A percentile compares a stretch with the other conserved stretches of the same genome.
Conservation (phyloP, 1,140 invertebrate species). For the Rhyacophila brunnea region DNA sequence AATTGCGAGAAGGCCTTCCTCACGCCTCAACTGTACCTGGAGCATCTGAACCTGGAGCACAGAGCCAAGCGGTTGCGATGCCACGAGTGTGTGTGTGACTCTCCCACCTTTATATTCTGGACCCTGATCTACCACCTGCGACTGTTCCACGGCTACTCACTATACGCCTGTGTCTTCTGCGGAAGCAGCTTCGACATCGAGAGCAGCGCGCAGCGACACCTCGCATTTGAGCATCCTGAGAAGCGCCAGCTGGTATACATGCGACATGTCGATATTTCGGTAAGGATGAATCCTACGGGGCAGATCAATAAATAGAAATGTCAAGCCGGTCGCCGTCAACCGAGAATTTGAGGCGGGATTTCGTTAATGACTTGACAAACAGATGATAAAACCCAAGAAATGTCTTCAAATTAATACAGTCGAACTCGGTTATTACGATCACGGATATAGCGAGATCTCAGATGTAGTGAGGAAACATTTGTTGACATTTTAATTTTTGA, state of each 20-base stretch:
- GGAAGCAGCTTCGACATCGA: slow-evolving; percentile 45
- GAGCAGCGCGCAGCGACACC: slow-evolving; percentile 59
- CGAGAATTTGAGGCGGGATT: too few relatives aligned
- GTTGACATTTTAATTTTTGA: too few relatives aligned
- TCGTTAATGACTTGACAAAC: too few relatives aligned
- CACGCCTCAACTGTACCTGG: background rate
- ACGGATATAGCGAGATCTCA: too few relatives aligned
- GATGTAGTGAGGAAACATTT: too few relatives aligned
- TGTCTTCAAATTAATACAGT: too few relatives aligned
- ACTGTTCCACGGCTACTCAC: slow-evolving; percentile 40
- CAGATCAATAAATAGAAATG: too few relatives aligned
- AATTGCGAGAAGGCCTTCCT: background rate
- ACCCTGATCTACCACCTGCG: slow-evolving; percentile 35
- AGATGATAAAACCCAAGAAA: too few relatives aligned
- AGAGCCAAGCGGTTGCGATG: background rate
- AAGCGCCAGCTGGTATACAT: slow-evolving; percentile 51
- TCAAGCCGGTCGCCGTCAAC: too few relatives aligned
- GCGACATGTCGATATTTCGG: background rate
- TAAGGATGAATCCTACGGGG: background rate
- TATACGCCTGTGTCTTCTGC: slow-evolving; percentile 50
- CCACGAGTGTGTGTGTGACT: background rate
- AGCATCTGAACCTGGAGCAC: background rate
- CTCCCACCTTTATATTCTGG: background rate
- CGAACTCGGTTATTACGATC: too few relatives aligned
- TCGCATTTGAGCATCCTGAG: slow-evolving; percentile 56